These are phyloP conservation scores for Momotus momota DNA, from an alignment of 2,797 vertebrate species.

Conservation along the genomic window DNA sequence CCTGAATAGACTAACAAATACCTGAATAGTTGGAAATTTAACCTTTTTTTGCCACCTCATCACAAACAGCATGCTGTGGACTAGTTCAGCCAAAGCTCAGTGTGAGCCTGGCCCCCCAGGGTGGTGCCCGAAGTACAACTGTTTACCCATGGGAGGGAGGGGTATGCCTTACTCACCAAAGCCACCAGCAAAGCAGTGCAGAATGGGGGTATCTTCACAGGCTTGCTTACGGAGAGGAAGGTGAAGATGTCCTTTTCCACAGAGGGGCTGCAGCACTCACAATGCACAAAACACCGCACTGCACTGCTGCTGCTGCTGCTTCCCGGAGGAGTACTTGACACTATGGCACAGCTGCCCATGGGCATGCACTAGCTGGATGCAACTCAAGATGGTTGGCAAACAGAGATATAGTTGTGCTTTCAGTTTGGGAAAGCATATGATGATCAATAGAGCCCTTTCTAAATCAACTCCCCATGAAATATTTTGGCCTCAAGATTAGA, in stretches of 20 bases:
- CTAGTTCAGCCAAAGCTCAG: not conserved
- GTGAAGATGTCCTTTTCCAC: not conserved
- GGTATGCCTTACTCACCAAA: not conserved
- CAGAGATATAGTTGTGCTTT: not conserved
- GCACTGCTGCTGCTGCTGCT: not conserved
- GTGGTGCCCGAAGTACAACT: fast-evolving
- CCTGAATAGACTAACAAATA: not conserved
- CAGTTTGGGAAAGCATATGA: not conserved
- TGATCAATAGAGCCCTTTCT: not conserved
- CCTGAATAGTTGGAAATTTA: not conserved
- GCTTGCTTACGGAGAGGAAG: not conserved
- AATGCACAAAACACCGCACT: fast-evolving
- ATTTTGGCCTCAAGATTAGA: not conserved
- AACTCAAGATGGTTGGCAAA: not conserved
- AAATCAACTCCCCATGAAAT: not conserved
- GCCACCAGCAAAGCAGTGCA: not conserved
- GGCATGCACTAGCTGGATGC: fast-evolving
- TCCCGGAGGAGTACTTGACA: fast-evolving
- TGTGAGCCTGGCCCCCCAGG: fast-evolving
- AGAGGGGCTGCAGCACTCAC: not conserved
- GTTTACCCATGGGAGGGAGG: fast-evolving
- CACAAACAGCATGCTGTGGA: fast-evolving
- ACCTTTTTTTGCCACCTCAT: not conserved
- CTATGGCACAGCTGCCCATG: not conserved
- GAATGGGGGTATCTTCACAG: fast-evolving